Base-by-base conservation (phyloP, 2,113 vertebrate genomes). In the Cyanoderma ruficeps region DNA sequence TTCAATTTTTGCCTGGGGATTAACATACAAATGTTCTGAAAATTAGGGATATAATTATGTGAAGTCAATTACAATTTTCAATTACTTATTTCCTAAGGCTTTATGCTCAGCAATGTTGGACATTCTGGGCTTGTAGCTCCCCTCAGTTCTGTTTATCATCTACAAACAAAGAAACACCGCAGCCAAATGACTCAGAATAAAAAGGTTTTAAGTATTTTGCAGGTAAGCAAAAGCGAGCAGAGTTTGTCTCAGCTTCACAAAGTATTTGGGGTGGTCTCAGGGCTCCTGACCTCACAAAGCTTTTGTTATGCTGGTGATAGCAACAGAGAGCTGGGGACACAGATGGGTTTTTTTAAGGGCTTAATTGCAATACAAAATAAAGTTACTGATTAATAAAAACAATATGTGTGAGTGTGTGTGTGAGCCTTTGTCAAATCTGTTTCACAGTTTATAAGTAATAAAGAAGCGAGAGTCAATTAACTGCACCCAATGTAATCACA, bases 11-110 rank as follows among this genome's bases (percentile, higher is more conserved):
- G 78, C 57, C 87, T 94, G 39, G 84, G 74, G 94, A 96, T 93
- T 89, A 83, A 79, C 93, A 84, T 76, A 77, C 19, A 93, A 94
- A 92, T 89, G 39, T 83, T 86, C 72, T 25, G 71, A 90, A 95
- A 95, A 96, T 89, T 80, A 94, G 53, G 76, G 83, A 86, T 81
- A 85, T 93, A 95, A 94, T 93, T 94, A 91, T 6, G 19, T 56
- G 37, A 93, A 94, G 90, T 80, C 86, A 95, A 94, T 90, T 95
- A 87, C 57, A 76, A 64, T 71, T 91, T 95, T 96, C 83, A 89
- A 67, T 93, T 91, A 93, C 50, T 6, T 89, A 59, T 86, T 95
- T 94, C 86, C 92, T 93, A 83, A 76, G 88, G 92, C 67, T 86
- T 92, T 74, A 24, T 42, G 61, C 65, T 75, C 61, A 89, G 74